Evolutionary conservation across 2,113 vertebrate genomes (phyloP).

Genomic region (Oxyura jamaicensis): DNA sequence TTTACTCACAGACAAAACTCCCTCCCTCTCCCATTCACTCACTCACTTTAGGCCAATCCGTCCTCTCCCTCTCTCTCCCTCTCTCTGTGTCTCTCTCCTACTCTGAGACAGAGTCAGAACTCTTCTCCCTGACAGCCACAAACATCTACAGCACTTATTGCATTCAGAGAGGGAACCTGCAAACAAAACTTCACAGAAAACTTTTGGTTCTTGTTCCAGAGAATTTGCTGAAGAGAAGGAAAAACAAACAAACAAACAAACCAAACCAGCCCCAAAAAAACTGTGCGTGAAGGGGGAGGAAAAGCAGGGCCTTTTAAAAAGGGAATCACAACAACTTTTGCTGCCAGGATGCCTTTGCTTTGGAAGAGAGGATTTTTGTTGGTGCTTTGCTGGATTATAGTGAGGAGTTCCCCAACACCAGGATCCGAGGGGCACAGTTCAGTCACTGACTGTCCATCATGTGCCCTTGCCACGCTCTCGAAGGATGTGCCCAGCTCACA

Average conservation of each 20-base stretch:
- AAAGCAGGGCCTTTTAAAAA: slow-evolving; percentile 80
- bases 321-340: slow-evolving; percentile 79
- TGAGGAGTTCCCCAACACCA: slow-evolving; percentile 82
- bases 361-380: slow-evolving; percentile 83
- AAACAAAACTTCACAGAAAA: slow-evolving; percentile 86
- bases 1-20: slow-evolving; percentile 83
- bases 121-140: slow-evolving; percentile 85
- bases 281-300: slow-evolving; percentile 75
- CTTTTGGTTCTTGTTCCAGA: slow-evolving; percentile 85
- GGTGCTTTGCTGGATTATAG: slow-evolving; percentile 81
- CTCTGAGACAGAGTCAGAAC: slow-evolving; percentile 81
- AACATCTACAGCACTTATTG: slow-evolving; percentile 82
- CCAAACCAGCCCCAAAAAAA: slow-evolving; percentile 58
- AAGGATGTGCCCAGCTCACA: slow-evolving; percentile 86
- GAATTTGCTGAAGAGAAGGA: slow-evolving; percentile 80
- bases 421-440: slow-evolving; percentile 75
- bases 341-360: slow-evolving; percentile 86
- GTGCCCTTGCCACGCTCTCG: slow-evolving; percentile 84
- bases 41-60: slow-evolving; percentile 85
- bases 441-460: slow-evolving; percentile 86
- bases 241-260: slow-evolving; percentile 59
- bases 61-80: slow-evolving; percentile 69
- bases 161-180: slow-evolving; percentile 81
- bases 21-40: slow-evolving; percentile 87
- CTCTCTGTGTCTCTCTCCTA: slow-evolving; percentile 75